phyloP scores from a whole-genome alignment of 1,140 invertebrate genomes.

The Nasonia longicornis region DNA sequence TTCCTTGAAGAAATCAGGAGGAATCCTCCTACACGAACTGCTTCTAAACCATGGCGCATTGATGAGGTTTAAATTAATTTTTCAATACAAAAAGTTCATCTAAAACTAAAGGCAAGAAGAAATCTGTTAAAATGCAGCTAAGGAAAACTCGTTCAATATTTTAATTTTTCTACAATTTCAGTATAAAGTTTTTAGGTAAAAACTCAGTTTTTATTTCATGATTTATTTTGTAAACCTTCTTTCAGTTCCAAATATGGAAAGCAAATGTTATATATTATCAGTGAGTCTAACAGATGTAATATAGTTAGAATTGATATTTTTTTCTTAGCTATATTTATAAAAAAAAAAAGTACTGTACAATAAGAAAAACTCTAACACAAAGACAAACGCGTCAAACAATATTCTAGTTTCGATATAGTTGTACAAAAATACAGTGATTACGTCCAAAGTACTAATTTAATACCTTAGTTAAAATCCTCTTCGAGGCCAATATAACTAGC shows the following conservation, averaged over 20 bases:
- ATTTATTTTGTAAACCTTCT: background rate
- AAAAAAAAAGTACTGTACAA: background rate
- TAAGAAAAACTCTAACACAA: background rate
- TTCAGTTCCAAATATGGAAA: background rate
- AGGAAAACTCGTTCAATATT: background rate
- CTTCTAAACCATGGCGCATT: slow-evolving; percentile 58
- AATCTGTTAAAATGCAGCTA: background rate
- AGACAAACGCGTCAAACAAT: background rate
- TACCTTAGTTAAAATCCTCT: slow-evolving; percentile 3
- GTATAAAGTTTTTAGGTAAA: too few relatives aligned
- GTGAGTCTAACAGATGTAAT: background rate
- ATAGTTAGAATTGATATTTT: background rate
- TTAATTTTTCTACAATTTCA: too few relatives aligned
- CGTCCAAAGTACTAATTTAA: slow-evolving; percentile 38
- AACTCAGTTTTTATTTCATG: too few relatives aligned
- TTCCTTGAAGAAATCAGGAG: slow-evolving; percentile 70
- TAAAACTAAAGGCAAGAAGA: background rate
- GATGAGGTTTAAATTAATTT: slow-evolving; percentile 57
- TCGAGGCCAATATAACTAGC: background rate
- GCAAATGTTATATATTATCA: too few relatives aligned
- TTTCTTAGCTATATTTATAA: slow-evolving; percentile 1
- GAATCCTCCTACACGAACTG: slow-evolving; percentile 55
- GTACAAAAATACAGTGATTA: slow-evolving; percentile 33
- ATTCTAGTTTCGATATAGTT: slow-evolving; percentile 2
- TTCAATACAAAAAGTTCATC: background rate